phyloP scores from a whole-genome alignment of 2,113 vertebrate genomes.

The Ranitomeya variabilis region DNA sequence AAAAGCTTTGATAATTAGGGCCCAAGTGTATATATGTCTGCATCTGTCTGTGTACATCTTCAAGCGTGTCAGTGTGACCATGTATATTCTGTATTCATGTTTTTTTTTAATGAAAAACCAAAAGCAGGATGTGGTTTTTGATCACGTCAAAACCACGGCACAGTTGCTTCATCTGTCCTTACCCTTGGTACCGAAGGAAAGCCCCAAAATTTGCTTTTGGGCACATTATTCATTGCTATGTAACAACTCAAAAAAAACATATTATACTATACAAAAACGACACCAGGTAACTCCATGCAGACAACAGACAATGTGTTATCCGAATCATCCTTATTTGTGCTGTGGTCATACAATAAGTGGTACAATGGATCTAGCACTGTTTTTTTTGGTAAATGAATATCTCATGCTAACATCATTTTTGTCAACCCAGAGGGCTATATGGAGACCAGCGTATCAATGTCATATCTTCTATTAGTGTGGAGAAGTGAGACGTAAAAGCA shows the following conservation, averaged over 20 bases:
- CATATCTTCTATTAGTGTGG: conserved; percentile 56
- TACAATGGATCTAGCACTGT: background rate
- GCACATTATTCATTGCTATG: too few species aligned
- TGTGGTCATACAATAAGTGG: too few species aligned
- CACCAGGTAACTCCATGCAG: background rate
- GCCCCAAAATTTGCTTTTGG: background rate
- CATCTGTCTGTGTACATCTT: background rate
- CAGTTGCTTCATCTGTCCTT: too few species aligned
- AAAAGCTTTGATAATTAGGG: too few species aligned
- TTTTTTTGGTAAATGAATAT: background rate
- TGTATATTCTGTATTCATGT: too few species aligned
- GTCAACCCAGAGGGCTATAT: background rate
- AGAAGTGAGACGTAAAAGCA: conserved; percentile 60
- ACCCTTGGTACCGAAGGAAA: background rate
- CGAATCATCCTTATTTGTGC: background rate
- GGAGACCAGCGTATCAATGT: background rate
- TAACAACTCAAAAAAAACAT: background rate
- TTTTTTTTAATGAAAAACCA: too few species aligned
- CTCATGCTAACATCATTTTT: background rate
- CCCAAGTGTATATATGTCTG: background rate
- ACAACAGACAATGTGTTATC: background rate
- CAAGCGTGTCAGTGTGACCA: too few species aligned
- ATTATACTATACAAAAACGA: background rate
- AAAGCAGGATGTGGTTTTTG: too few species aligned
- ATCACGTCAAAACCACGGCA: too few species aligned